phyloP scores from a whole-genome alignment of 1,140 invertebrate species.

The Drosophila trapezifrons region DNA sequence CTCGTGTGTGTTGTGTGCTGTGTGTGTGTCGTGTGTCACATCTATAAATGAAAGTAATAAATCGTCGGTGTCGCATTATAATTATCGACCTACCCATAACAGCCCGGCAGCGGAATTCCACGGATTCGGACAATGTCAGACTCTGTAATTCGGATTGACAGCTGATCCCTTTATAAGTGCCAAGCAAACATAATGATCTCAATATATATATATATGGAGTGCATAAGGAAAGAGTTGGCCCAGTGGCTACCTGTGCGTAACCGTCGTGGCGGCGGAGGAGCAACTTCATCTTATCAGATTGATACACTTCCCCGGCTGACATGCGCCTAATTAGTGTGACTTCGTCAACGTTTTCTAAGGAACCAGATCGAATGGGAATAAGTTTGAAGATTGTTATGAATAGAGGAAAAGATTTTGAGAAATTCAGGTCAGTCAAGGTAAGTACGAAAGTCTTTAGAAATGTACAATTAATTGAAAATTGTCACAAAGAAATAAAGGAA shows the following conservation, averaged over 20 bases:
- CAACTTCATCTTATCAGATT: constrained; percentile 45
- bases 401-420: neutral
- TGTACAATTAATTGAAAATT: neutral
- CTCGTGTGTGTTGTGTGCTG: constrained; percentile 17
- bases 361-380: neutral
- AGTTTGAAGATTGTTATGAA: neutral
- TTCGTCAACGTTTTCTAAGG: constrained; percentile 2
- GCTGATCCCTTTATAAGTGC: constrained; percentile 41
- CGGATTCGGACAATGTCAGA: constrained; percentile 31
- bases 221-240: neutral
- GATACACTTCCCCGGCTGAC: constrained; percentile 18
- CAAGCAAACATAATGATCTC: constrained; percentile 32
- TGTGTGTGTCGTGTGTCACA: constrained; percentile 55
- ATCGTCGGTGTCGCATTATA: constrained; percentile 71
- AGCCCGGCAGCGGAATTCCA: constrained; percentile 38
- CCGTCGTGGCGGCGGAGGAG: constrained; percentile 10
- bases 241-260: constrained; percentile 44
- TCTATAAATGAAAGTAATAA: constrained; percentile 65
- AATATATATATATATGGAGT: constrained; percentile 9
- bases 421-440: neutral
- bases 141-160: constrained; percentile 44
- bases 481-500: neutral
- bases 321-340: constrained; percentile 36
- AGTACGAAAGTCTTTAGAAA: neutral
- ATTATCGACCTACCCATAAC: constrained; percentile 60